A percentile compares a stretch with the other conserved stretches of the same genome.
phyloP scores from a whole-genome alignment of 2,797 vertebrate species.

The Myotis myotis region DNA sequence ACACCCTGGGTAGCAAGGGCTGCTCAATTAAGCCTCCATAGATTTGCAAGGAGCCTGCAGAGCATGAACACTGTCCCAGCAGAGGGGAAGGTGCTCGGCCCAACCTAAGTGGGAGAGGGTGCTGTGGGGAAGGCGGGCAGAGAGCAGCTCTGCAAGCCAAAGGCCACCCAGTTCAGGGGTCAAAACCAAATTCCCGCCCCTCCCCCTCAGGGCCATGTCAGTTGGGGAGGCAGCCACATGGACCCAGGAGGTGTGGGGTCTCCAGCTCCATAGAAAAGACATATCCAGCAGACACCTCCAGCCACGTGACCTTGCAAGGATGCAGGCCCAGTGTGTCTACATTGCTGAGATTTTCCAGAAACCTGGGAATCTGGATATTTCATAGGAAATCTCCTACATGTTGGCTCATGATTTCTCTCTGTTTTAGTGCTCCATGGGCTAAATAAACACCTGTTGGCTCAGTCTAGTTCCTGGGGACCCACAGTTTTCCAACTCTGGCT shows the following conservation, averaged over 20 bases:
- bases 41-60: neutral
- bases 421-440: neutral
- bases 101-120: rapidly evolving
- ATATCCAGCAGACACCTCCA: neutral
- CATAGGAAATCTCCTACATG: neutral
- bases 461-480: neutral
- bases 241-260: neutral
- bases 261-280: rapidly evolving
- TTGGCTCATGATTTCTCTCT: neutral
- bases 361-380: neutral
- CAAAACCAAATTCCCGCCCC: neutral
- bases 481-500: neutral
- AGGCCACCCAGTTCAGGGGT: neutral
- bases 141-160: neutral
- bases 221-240: neutral
- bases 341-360: neutral
- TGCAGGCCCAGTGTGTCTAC: neutral
- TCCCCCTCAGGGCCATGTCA: neutral
- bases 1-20: neutral
- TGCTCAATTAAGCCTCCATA: neutral
- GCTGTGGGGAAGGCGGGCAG: rapidly evolving
- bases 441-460: neutral
- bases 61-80: neutral
- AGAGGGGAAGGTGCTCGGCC: neutral
- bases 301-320: rapidly evolving